These are phyloP conservation scores for Drosophila carrolli DNA, from an alignment of 1,140 invertebrate species.

Conservation along the genomic window DNA sequence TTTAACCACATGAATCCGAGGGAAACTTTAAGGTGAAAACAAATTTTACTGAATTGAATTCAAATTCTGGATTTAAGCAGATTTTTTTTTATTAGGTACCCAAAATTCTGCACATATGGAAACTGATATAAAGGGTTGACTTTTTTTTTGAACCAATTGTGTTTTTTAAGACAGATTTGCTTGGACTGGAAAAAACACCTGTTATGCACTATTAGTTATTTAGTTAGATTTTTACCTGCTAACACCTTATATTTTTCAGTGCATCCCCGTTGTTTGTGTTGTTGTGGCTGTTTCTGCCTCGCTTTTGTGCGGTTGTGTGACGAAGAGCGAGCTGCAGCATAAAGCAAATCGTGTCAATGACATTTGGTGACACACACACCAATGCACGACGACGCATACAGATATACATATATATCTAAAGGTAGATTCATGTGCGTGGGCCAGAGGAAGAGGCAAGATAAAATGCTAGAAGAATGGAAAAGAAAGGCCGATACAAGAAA, in stretches of 20 bases:
- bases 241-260: slow-evolving; percentile 19
- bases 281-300: slow-evolving; percentile 30
- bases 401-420: background rate
- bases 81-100: too few relatives aligned
- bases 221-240: background rate
- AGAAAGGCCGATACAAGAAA: slow-evolving; percentile 59
- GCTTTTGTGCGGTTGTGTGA: slow-evolving; percentile 44
- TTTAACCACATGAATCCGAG: too few relatives aligned
- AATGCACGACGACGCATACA: slow-evolving; percentile 10
- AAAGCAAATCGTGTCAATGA: slow-evolving; percentile 81
- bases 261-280: slow-evolving; percentile 7
- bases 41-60: too few relatives aligned
- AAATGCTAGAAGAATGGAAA: slow-evolving; percentile 38
- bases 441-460: slow-evolving; percentile 18
- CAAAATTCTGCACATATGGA: too few relatives aligned
- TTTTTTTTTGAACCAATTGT: too few relatives aligned
- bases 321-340: slow-evolving; percentile 65
- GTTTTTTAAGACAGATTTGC: too few relatives aligned
- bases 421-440: slow-evolving; percentile 10
- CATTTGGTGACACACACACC: slow-evolving; percentile 74
- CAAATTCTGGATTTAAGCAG: too few relatives aligned
- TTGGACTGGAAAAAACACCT: too few relatives aligned
- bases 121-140: too few relatives aligned
- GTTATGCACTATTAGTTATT: too few relatives aligned
- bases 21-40: too few relatives aligned